A percentile compares a stretch with the other conserved stretches of the same genome.
phyloP scores from a whole-genome alignment of 2,113 vertebrate genomes.

The Pleuronectes platessa region DNA sequence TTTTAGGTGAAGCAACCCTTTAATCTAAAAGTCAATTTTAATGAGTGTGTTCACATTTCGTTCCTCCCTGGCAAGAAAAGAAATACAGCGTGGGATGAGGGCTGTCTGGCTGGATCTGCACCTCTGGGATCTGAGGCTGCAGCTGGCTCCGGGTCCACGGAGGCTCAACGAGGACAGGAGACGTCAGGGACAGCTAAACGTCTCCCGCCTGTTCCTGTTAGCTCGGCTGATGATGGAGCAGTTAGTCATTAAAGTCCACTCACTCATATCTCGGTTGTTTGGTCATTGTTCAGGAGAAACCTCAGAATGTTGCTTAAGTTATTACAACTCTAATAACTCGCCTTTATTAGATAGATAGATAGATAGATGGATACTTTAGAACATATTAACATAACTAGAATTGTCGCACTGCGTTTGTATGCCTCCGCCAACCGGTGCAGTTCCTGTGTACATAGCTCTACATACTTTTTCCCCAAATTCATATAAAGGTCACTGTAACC shows the following conservation, averaged over 20 bases:
- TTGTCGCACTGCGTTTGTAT: too few species aligned
- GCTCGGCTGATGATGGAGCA: neutral
- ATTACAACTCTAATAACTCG: too few species aligned
- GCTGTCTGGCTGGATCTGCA: neutral
- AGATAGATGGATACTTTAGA: too few species aligned
- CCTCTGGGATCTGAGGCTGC: neutral
- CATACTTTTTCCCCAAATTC: too few species aligned
- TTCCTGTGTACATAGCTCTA: too few species aligned
- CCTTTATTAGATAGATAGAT: too few species aligned
- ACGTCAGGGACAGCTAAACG: neutral
- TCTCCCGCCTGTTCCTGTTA: neutral
- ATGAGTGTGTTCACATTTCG: neutral
- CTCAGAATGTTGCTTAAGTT: neutral
- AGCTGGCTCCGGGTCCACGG: neutral
- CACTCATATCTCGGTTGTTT: neutral
- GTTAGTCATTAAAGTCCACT: neutral
- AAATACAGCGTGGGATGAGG: neutral
- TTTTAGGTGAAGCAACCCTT: neutral
- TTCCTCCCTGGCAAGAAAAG: too few species aligned
- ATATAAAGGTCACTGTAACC: too few species aligned
- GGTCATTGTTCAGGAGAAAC: neutral
- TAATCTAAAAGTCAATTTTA: neutral
- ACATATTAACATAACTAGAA: too few species aligned
- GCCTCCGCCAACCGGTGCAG: too few species aligned
- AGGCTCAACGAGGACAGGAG: neutral